A percentile compares a stretch with the other conserved stretches of the same genome.
These are phyloP conservation scores for Cepaea nemoralis DNA, from an alignment of 1,140 invertebrate genomes.

Conservation along the genomic window DNA sequence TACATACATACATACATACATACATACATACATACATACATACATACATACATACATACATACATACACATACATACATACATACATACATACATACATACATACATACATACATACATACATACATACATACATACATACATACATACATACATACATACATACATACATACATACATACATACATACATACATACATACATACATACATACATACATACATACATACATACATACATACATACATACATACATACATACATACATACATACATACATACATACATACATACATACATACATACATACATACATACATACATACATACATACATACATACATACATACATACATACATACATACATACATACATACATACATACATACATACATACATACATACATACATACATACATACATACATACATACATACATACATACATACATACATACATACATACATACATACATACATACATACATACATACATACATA, in stretches of 20 bases:
- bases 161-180: background rate
- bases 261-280: background rate
- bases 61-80: background rate
- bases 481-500: too few species aligned
- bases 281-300: background rate
- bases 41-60: background rate
- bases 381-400: too few species aligned
- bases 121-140: too few species aligned
- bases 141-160: background rate
- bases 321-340: too few species aligned
- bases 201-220: conserved; percentile 6
- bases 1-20: too few species aligned
- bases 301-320: too few species aligned
- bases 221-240: background rate
- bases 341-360: background rate
- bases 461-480: too few species aligned
- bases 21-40: too few species aligned
- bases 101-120: background rate
- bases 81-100: background rate
- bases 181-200: conserved; percentile 9
- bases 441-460: too few species aligned
- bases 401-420: too few species aligned
- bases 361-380: too few species aligned
- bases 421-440: too few species aligned
- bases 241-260: conserved; percentile 4